A percentile compares a stretch with the other conserved stretches of the same genome.
These are phyloP conservation scores for Tauraco erythrolophus DNA, from an alignment of 2,113 vertebrate species.

Conservation along the genomic window DNA sequence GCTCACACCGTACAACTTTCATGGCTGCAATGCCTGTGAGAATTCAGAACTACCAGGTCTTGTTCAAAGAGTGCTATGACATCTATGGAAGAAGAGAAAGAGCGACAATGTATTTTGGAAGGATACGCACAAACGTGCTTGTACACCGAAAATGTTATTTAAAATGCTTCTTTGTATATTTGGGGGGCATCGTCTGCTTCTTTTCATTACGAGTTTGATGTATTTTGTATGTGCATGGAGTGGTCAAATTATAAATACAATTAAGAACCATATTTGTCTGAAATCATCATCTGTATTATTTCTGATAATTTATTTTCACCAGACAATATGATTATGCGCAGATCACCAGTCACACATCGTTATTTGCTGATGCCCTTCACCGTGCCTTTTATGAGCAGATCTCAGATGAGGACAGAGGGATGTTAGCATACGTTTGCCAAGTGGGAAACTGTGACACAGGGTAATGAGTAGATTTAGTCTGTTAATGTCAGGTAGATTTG, in stretches of 20 bases:
- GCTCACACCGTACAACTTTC: background rate
- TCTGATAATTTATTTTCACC: background rate
- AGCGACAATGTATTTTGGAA: slow-evolving; percentile 34
- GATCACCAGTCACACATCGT: background rate
- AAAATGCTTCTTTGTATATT: slow-evolving; percentile 62
- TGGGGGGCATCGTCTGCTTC: slow-evolving; percentile 22
- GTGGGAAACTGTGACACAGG: background rate
- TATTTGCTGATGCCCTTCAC: background rate
- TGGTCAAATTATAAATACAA: slow-evolving; percentile 58
- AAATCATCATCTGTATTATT: slow-evolving; percentile 10
- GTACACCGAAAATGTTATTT: slow-evolving; percentile 51
- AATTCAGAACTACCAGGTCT: slow-evolving; percentile 16
- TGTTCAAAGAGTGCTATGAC: slow-evolving; percentile 20
- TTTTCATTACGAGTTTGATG: slow-evolving; percentile 56
- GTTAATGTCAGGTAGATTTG: background rate
- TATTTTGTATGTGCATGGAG: slow-evolving; percentile 71
- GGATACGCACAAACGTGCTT: background rate
- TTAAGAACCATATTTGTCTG: background rate
- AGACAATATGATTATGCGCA: background rate
- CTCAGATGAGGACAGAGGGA: background rate
- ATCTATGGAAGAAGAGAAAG: slow-evolving; percentile 14
- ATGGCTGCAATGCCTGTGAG: background rate
- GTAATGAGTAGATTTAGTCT: background rate
- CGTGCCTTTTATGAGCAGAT: background rate
- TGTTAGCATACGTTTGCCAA: background rate